These are phyloP conservation scores for Ypsolopha sequella DNA, from an alignment of 2,888 invertebrate species.

Conservation along the genomic window DNA sequence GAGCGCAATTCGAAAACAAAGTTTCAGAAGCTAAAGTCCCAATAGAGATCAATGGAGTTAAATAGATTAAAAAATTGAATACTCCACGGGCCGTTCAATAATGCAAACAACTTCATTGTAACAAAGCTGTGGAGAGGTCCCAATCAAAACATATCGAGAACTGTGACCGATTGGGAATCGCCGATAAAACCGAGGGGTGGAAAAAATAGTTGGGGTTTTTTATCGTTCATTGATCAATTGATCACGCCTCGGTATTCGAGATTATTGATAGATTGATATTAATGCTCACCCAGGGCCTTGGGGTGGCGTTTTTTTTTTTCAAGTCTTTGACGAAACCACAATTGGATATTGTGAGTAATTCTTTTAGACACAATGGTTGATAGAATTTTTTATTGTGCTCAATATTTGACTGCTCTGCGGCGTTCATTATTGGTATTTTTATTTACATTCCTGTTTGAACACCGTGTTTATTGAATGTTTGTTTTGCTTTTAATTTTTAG, in stretches of 20 bases:
- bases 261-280: conserved; percentile 68
- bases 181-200: conserved; percentile 46
- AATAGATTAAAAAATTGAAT: conserved; percentile 1
- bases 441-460: conserved; percentile 22
- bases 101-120: conserved; percentile 7
- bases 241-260: conserved; percentile 61
- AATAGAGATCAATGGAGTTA: not conserved
- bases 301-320: conserved; percentile 53
- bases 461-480: conserved; percentile 20
- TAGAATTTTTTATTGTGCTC: conserved; percentile 17
- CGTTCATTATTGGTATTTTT: conserved; percentile 32
- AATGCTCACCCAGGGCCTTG: conserved; percentile 35
- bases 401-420: conserved; percentile 8
- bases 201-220: conserved; percentile 37
- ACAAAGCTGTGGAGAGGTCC: conserved; percentile 18
- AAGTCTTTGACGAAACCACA: conserved; percentile 54
- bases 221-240: conserved; percentile 55
- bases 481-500: conserved; percentile 16
- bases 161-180: conserved; percentile 32
- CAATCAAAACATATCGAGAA: conserved; percentile 38
- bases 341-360: conserved; percentile 55
- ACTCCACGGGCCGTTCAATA: conserved; percentile 1
- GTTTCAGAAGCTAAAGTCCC: not conserved
- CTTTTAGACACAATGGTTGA: conserved; percentile 36
- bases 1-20: not conserved